A percentile compares a stretch with the other conserved stretches of the same genome.
These are phyloP conservation scores for Creontiades dilutus DNA, from an alignment of 2,888 invertebrate species.

Conservation along the genomic window DNA sequence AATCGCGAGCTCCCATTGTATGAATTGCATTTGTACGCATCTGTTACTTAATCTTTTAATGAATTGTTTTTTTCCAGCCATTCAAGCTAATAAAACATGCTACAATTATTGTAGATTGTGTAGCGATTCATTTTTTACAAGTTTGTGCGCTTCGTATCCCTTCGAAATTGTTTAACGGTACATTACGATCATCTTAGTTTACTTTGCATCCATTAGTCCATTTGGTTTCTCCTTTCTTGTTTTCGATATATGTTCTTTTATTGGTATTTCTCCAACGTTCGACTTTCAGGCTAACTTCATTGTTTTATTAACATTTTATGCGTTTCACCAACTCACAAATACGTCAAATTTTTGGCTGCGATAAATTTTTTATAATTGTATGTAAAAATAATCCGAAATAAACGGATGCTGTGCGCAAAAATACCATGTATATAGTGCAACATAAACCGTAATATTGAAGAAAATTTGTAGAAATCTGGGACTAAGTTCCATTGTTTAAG, in stretches of 20 bases:
- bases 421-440: slow-evolving; percentile 72
- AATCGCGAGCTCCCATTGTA: too few relatives aligned
- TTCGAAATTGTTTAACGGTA: too few relatives aligned
- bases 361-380: slow-evolving; percentile 34
- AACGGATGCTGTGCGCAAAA: slow-evolving; percentile 44
- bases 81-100: neutral
- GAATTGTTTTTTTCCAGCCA: neutral
- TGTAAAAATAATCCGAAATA: neutral
- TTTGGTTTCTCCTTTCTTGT: neutral
- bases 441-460: slow-evolving; percentile 60
- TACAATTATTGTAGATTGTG: neutral
- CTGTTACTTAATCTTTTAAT: too few relatives aligned
- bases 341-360: slow-evolving; percentile 60
- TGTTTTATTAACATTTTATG: neutral
- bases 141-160: neutral
- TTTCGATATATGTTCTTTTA: neutral
- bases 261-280: neutral
- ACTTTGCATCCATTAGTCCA: too few relatives aligned
- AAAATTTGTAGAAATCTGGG: slow-evolving; percentile 70
- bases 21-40: too few relatives aligned
- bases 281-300: neutral
- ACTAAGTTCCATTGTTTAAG: slow-evolving; percentile 74
- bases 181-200: too few relatives aligned
- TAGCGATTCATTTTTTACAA: neutral
- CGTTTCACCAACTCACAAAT: neutral